Evolutionary conservation across 2,113 vertebrate genomes (phyloP), one percentile per base, ranked within the genome.

Genomic region (Esox niger): DNA sequence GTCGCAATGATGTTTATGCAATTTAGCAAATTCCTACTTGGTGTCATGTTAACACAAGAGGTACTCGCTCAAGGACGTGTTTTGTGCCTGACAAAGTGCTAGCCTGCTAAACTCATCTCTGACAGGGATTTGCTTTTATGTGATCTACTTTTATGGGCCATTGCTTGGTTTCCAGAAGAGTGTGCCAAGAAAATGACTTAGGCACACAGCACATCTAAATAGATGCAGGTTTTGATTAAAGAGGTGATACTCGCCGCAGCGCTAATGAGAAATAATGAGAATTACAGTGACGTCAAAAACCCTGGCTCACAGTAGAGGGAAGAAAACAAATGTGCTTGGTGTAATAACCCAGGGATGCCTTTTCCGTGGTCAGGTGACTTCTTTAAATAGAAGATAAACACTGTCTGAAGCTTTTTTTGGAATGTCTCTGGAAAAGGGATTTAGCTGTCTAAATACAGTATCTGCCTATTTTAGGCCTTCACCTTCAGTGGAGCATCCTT

Each of bases 1-100:
- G 88, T 90, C 83, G 85, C 88, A 86, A 86, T 88, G 87, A 91
- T 25, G 88, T 92, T 91, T 86, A 86, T 89, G 88, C 91, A 90
- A 90, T 92, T 91, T 90, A 89, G 87, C 91, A 90, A 88, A 88
- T 90, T 88, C 84, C 84, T 85, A 84, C 86, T 88, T 84, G 60
- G 56, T 85, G 84, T 87, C 89, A 82, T 81, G 73, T 85, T 79
- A 71, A 82, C 82, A 60, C 84, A 76, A 86, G 89, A 74, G 66
- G 87, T 85, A 61, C 89, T 88, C 82, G 86, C 86, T 87, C 84
- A 87, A 80, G 83, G 74, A 77, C 70, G 59, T 77, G 82, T 59
- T 72, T 78, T 70, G 27, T 74, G 17, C 25, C 17, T 29, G 69
- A 76, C 61, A 29, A 77, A 65, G 65, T 69, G 57, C 31, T 57